phyloP scores from a whole-genome alignment of 2,113 vertebrate species.

The Echinops telfairi region DNA sequence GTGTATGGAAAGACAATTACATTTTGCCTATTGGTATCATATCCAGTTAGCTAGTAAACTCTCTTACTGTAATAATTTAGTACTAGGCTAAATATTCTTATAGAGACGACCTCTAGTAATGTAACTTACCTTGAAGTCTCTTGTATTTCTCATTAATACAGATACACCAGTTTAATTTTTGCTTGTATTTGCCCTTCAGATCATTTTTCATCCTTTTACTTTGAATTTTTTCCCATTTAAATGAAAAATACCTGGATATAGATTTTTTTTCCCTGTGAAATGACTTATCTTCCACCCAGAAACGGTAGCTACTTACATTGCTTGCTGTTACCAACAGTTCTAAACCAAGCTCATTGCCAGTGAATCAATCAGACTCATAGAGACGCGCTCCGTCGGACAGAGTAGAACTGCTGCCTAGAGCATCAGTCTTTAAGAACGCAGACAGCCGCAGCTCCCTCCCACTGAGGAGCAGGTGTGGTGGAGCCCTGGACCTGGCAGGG shows the following conservation, averaged over 20 bases:
- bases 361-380: too few species aligned
- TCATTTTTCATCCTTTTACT: not conserved
- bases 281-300: not conserved
- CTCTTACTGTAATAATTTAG: conserved; percentile 8
- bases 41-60: not conserved
- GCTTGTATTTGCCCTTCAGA: not conserved
- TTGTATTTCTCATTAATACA: not conserved
- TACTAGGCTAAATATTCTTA: not conserved
- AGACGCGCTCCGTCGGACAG: too few species aligned
- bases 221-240: conserved; percentile 46
- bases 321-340: not conserved
- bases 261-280: not conserved
- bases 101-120: not conserved
- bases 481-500: too few species aligned
- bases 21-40: not conserved
- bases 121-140: not conserved
- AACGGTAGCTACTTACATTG: not conserved
- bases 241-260: not conserved
- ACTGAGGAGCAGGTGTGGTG: too few species aligned
- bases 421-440: too few species aligned
- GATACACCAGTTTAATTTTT: not conserved
- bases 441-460: too few species aligned
- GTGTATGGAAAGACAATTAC: not conserved
- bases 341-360: too few species aligned
- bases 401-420: too few species aligned